Percentiles rank a stretch among this genome's conserved stretches.
Evolutionary conservation across 2,797 vertebrate species (phyloP).

Genomic region (Meriones psammophilus): DNA sequence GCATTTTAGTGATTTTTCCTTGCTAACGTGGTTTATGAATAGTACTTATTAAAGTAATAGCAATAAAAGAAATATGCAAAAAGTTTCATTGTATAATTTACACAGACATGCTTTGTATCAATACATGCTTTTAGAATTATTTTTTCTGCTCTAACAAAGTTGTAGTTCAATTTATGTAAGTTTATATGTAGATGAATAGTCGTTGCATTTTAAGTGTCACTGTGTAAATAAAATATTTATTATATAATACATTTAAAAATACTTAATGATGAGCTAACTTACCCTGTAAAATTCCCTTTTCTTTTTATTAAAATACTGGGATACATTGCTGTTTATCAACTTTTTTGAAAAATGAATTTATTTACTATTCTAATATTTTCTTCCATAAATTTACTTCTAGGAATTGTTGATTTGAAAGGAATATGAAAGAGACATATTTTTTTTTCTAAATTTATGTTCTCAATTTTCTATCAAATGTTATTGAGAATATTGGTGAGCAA

Average conservation of each 20-base stretch:
- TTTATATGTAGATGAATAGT: constrained; percentile 56
- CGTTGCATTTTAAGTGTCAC: constrained; percentile 25
- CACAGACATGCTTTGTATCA: background rate
- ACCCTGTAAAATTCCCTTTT: background rate
- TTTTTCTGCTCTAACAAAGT: constrained; percentile 39
- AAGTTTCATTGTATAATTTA: background rate
- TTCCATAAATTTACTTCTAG: background rate
- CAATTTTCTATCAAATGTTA: background rate
- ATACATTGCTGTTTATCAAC: background rate
- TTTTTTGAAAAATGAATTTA: constrained; percentile 18
- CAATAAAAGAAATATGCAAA: background rate
- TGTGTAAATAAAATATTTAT: constrained; percentile 67
- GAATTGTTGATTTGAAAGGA: constrained; percentile 14
- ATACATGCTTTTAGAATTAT: constrained; percentile 6
- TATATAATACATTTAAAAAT: constrained; percentile 47
- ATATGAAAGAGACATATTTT: background rate
- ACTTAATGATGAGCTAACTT: constrained; percentile 60
- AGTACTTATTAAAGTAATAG: constrained; percentile 42
- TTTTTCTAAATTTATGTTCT: constrained; percentile 43
- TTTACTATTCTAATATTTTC: background rate
- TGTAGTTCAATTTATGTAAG: constrained; percentile 21
- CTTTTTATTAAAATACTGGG: background rate
- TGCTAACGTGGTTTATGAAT: background rate
- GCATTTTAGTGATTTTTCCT: constrained; percentile 12
- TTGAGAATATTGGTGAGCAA: background rate